phyloP scores from a whole-genome alignment of 1,140 invertebrate species.

The Macrotrachela quadricornifera region DNA sequence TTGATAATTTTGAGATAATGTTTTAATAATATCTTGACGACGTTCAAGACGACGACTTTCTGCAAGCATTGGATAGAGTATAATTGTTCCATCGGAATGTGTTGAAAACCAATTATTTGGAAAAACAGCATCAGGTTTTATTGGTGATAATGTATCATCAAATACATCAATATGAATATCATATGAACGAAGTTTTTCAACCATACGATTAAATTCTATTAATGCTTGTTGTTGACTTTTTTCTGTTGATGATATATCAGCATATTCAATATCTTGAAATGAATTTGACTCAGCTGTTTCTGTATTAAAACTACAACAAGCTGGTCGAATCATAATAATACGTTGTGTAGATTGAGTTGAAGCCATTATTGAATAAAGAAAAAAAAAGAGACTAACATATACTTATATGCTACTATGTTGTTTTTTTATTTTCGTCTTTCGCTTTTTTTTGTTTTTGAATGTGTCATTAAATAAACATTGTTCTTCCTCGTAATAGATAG shows the following conservation, averaged over 20 bases:
- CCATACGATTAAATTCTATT: constrained; percentile 12
- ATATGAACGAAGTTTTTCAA: background rate
- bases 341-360: background rate
- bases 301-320: constrained; percentile 11
- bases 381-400: too few species aligned
- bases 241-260: background rate
- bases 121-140: constrained; percentile 14
- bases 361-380: too few species aligned
- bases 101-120: constrained; percentile 16
- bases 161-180: constrained; percentile 11
- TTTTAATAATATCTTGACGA: constrained; percentile 2
- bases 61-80: constrained; percentile 13
- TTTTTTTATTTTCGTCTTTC: too few species aligned
- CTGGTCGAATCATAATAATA: constrained; percentile 12
- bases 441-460: too few species aligned
- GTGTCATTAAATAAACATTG: too few species aligned
- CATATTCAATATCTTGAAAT: constrained; percentile 9
- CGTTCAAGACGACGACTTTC: constrained; percentile 11
- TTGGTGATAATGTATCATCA: constrained; percentile 9
- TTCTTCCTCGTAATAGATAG: too few species aligned
- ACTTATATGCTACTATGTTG: too few species aligned
- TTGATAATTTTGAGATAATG: constrained; percentile 1
- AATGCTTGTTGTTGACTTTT: constrained; percentile 6
- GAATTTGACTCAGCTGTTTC: constrained; percentile 13
- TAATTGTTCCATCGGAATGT: constrained; percentile 10